These are phyloP conservation scores for Xanthorhoe designata DNA, from an alignment of 2,888 invertebrate genomes.

Conservation along the genomic window DNA sequence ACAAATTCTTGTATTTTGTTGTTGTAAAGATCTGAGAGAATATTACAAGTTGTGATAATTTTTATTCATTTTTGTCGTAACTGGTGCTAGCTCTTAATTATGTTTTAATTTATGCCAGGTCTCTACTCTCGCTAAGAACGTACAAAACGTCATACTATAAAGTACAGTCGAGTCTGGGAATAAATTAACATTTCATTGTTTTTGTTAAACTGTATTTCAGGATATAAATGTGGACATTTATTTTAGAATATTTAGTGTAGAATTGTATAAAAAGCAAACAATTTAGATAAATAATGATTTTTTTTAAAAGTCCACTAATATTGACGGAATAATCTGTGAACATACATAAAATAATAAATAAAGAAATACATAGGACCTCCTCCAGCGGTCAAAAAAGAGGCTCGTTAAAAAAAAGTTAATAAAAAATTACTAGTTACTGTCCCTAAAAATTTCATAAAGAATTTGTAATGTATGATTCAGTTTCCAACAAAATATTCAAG, in stretches of 20 bases:
- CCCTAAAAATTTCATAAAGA: no score
- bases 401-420: no score
- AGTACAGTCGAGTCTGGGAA: conserved; percentile 20
- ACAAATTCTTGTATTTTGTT: neutral
- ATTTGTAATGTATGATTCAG: no score
- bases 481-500: neutral
- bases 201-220: conserved; percentile 26
- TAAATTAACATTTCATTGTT: conserved; percentile 36
- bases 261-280: neutral
- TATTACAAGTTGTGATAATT: no score
- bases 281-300: no score
- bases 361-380: no score
- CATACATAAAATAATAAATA: no score
- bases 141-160: conserved; percentile 32
- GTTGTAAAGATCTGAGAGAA: no score
- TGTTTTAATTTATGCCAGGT: conserved; percentile 31
- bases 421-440: no score
- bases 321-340: no score
- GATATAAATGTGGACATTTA: conserved; percentile 27
- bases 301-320: no score
- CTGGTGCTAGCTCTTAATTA: neutral
- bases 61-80: neutral
- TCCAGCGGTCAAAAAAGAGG: no score
- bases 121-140: conserved; percentile 24
- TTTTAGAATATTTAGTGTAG: conserved; percentile 1